Percentiles rank a stretch among this genome's conserved stretches.
phyloP scores from a whole-genome alignment of 2,113 vertebrate species.

The Climacteris rufus region DNA sequence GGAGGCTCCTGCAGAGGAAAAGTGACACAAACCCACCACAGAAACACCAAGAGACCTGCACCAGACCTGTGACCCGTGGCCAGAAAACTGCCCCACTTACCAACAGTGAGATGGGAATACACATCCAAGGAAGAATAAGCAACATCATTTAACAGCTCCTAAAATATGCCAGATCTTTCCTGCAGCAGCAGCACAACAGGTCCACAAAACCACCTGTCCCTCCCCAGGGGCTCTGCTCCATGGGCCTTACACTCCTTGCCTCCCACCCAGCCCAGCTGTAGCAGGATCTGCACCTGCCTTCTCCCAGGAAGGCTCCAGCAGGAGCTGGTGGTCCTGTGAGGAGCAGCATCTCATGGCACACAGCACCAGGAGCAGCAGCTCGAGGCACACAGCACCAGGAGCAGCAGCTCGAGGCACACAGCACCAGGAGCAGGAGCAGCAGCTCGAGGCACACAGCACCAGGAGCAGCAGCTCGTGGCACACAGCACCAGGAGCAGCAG shows the following conservation, averaged over 20 bases:
- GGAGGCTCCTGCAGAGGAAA: background rate
- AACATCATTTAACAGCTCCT: background rate
- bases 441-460: no score
- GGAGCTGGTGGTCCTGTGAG: background rate
- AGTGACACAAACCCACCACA: background rate
- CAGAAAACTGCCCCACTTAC: background rate
- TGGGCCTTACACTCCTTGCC: no score
- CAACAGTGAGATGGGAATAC: background rate
- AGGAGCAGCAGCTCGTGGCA: no score
- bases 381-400: background rate
- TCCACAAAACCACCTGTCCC: background rate
- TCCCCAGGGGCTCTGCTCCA: background rate
- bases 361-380: background rate
- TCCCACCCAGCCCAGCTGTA: background rate
- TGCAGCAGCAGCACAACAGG: background rate
- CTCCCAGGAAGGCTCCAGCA: background rate
- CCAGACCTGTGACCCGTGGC: background rate
- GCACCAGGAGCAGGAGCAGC: no score
- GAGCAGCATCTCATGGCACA: background rate
- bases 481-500: background rate
- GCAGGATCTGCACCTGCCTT: background rate
- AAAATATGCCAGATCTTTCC: background rate
- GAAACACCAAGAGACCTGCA: background rate
- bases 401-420: no score
- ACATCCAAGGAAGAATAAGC: background rate